phyloP scores from a whole-genome alignment of 2,113 vertebrate species.

The Dipodomys spectabilis region DNA sequence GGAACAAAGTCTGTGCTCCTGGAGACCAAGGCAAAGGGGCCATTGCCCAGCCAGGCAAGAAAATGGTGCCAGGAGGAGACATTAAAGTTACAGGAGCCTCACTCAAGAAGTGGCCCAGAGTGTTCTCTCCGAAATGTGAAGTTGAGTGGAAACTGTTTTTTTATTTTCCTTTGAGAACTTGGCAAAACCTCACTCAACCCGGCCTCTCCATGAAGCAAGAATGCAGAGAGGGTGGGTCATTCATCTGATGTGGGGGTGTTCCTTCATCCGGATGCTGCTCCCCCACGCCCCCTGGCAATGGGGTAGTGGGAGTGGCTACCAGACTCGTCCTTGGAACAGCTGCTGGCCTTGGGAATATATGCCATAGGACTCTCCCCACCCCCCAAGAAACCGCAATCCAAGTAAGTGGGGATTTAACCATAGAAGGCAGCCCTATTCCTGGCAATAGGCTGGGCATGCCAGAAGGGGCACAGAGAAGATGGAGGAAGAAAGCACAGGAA shows the following conservation, averaged over 20 bases:
- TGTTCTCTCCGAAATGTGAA: slow-evolving; percentile 66
- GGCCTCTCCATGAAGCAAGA: slow-evolving; percentile 44
- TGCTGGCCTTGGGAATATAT: background rate
- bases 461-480: slow-evolving; percentile 41
- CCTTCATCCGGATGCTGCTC: background rate
- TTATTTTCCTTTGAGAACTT: slow-evolving; percentile 62
- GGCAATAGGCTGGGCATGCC: background rate
- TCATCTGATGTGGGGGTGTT: background rate
- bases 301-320: background rate
- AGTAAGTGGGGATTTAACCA: background rate
- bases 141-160: slow-evolving; percentile 39
- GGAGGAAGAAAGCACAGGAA: slow-evolving; percentile 68
- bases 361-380: background rate
- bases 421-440: background rate
- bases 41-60: slow-evolving; percentile 83
- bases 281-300: background rate
- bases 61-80: slow-evolving; percentile 87
- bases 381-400: background rate
- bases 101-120: slow-evolving; percentile 70
- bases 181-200: slow-evolving; percentile 22
- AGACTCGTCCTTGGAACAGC: background rate
- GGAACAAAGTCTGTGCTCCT: slow-evolving; percentile 93
- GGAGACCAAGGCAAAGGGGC: slow-evolving; percentile 89
- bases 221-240: background rate
- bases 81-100: slow-evolving; percentile 89